Percentiles rank a stretch among this genome's conserved stretches.
Conservation (phyloP, 1,140 invertebrate genomes). For the Metopolophium dirhodum region DNA sequence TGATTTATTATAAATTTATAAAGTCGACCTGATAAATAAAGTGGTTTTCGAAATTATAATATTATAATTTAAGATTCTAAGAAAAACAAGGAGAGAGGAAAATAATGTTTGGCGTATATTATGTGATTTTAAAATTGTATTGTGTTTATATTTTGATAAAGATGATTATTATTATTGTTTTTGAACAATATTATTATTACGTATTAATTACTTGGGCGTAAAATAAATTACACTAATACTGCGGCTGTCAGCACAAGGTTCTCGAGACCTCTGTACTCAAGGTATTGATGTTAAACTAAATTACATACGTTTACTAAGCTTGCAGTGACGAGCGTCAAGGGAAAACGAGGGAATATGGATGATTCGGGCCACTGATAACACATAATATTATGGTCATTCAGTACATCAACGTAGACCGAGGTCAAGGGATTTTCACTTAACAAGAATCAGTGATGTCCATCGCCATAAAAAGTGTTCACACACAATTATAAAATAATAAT, state of each 20-base stretch:
- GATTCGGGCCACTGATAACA: conserved; percentile 35
- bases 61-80: background rate
- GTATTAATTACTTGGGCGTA: background rate
- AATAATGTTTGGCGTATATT: background rate
- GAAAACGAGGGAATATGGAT: conserved; percentile 13
- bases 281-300: conserved; percentile 29
- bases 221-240: background rate
- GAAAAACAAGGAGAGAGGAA: background rate
- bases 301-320: background rate
- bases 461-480: background rate
- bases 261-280: background rate
- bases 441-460: background rate
- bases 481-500: background rate
- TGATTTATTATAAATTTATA: background rate
- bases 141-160: background rate
- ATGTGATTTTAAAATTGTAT: background rate
- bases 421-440: conserved; percentile 14
- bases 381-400: conserved; percentile 16
- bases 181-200: background rate
- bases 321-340: background rate
- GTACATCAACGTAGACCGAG: conserved; percentile 22
- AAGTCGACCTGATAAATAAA: no score
- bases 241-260: conserved; percentile 1
- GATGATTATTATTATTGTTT: background rate
- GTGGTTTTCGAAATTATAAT: background rate